Conservation (phyloP, 2,888 invertebrate species). For the Pristionchus entomophagus region DNA sequence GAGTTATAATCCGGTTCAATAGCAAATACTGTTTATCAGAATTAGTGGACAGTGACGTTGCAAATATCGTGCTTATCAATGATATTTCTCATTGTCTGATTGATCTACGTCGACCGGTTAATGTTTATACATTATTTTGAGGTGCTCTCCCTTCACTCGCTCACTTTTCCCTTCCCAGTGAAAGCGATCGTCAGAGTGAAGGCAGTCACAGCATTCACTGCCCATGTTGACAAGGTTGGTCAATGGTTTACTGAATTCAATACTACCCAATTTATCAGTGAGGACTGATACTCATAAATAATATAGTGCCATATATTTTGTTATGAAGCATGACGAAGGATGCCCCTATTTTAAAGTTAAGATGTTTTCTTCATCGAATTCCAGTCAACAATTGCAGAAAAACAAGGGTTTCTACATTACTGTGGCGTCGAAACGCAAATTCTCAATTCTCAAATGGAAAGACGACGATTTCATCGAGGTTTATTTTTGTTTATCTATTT, state of each 20-base stretch:
- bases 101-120: not conserved
- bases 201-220: conserved; percentile 54
- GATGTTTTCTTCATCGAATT: no score
- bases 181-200: conserved; percentile 46
- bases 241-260: not conserved
- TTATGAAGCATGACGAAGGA: no score
- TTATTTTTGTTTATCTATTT: no score
- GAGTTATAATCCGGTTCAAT: no score
- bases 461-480: conserved; percentile 76
- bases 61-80: not conserved
- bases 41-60: no score
- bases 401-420: conserved; percentile 61
- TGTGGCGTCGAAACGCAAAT: conserved; percentile 62
- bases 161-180: conserved; percentile 24
- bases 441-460: conserved; percentile 70
- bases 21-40: no score
- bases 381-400: conserved; percentile 50
- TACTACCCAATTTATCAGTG: no score
- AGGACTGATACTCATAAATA: no score
- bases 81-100: not conserved
- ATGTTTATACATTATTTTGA: not conserved
- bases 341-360: no score
- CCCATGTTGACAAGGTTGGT: conserved; percentile 49
- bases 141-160: conserved; percentile 45
- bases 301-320: no score